phyloP scores from a whole-genome alignment of 2,797 vertebrate genomes.

The Sebastes paucispinis region DNA sequence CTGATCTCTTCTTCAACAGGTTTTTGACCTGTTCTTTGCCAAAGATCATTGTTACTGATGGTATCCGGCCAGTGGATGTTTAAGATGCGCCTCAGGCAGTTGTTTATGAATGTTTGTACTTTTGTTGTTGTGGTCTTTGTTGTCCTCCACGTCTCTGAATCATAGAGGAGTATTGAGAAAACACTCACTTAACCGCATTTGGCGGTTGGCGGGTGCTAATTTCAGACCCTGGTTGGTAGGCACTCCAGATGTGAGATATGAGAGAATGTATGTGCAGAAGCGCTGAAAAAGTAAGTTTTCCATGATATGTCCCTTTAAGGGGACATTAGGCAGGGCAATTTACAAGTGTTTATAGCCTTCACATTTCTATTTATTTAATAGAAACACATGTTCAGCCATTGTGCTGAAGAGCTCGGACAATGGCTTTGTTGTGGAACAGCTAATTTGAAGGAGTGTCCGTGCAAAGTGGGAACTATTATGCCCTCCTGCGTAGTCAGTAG shows the following conservation, averaged over 20 bases:
- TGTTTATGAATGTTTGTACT: no score
- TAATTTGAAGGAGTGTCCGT: constrained; percentile 12
- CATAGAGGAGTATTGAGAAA: no score
- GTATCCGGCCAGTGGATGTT: no score
- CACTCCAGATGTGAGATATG: not conserved
- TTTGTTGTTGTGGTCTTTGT: no score
- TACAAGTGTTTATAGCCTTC: not conserved
- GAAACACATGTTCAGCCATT: not conserved
- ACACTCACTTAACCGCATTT: no score
- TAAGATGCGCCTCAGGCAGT: no score
- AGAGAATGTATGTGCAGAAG: not conserved
- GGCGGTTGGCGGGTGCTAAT: not conserved
- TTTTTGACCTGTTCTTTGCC: no score
- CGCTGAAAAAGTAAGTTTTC: not conserved
- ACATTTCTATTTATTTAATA: not conserved
- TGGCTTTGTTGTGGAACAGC: not conserved
- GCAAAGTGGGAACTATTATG: constrained; percentile 44
- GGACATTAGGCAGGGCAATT: not conserved
- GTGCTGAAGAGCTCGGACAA: not conserved
- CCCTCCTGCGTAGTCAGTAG: constrained; percentile 44
- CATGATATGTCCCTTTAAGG: not conserved
- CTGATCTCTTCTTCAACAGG: no score
- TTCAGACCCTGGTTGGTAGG: not conserved
- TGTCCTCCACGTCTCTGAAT: no score
- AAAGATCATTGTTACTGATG: no score